These are phyloP conservation scores for Erannis defoliaria DNA, from an alignment of 2,888 invertebrate genomes.

Conservation along the genomic window DNA sequence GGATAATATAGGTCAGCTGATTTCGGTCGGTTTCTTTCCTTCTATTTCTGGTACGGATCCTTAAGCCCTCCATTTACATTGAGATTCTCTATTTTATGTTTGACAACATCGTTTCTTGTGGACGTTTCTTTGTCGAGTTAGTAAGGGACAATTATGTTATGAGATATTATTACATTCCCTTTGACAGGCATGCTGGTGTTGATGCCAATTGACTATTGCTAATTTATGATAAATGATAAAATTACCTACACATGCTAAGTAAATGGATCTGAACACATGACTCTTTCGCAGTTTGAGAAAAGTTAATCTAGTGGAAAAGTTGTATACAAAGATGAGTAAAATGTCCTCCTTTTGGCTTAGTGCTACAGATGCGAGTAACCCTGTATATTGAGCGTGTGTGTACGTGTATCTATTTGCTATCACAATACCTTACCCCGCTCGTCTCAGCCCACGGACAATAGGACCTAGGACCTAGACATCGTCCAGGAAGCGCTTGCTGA, in stretches of 20 bases:
- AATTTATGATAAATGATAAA: too few species aligned
- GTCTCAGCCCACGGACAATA: constrained; percentile 15
- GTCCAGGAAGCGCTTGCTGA: constrained; percentile 2
- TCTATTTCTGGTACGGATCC: constrained; percentile 38
- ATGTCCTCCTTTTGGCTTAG: too few species aligned
- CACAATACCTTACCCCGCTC: constrained; percentile 2
- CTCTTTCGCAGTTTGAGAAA: too few species aligned
- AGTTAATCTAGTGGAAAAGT: too few species aligned
- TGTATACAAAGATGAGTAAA: too few species aligned
- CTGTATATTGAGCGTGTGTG: too few species aligned
- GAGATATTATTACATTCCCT: neutral
- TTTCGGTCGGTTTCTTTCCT: constrained; percentile 29
- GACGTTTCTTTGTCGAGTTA: constrained; percentile 21
- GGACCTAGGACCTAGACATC: constrained; percentile 20
- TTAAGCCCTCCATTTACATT: constrained; percentile 41
- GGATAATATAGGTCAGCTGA: constrained; percentile 46
- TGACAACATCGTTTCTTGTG: constrained; percentile 31
- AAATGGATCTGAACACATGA: too few species aligned
- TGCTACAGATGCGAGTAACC: too few species aligned
- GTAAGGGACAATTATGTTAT: constrained; percentile 1
- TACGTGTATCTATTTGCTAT: too few species aligned
- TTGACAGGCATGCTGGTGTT: neutral
- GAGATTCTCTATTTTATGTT: constrained; percentile 41
- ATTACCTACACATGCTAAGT: too few species aligned
- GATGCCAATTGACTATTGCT: neutral